Evolutionary conservation across 2,888 invertebrate species (phyloP), one percentile per base, ranked within the genome.

Genomic region (Ischnura elegans): DNA sequence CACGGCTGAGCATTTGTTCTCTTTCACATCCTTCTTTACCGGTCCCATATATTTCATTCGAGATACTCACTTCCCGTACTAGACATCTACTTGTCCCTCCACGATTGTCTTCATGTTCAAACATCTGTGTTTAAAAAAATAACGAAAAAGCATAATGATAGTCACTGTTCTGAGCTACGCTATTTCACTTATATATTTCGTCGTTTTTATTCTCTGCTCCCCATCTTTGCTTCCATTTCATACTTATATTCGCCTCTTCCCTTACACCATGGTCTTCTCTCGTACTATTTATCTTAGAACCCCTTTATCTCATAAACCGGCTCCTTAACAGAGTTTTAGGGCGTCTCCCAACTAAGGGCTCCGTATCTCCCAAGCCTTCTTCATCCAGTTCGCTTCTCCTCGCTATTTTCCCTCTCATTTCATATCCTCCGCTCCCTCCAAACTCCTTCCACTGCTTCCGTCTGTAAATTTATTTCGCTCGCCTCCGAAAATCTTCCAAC

Each of bases 321-420:
- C 61, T 36, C 16, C 19, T 76, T 76, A 76, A 76, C 76, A 13
- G 36, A 76, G 76, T 76, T 76, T 76, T 76, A 29, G 76, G 76
- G 13, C 36, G 36, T 36, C 29, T 76, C 36, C 76, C 76, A 36
- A 76, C 36, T 36, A 29, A 36, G 29, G 13, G 13, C 13, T 10
- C 29, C 29, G 2, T 76, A 76, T 76, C 36, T 76, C 13, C 13
- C n/a, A n/a, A 8, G 0, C 61, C 29, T 25, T 5, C 0, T 76
- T 36, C 76, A 61, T 19, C 76, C 76, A 10, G 29, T 36, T 36
- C 25, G 8, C 5, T 36, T 0, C 36, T 36, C 76, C 76, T 36
- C 29, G 25, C 76, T n/a, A 76, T 76, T 76, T 36, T 76, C 76
- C 76, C 76, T 76, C 76, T 76, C 76, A 76, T 76, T 76, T 76